These are phyloP conservation scores for Rotaria magnacalcarata DNA, from an alignment of 2,888 invertebrate genomes.

Conservation along the genomic window DNA sequence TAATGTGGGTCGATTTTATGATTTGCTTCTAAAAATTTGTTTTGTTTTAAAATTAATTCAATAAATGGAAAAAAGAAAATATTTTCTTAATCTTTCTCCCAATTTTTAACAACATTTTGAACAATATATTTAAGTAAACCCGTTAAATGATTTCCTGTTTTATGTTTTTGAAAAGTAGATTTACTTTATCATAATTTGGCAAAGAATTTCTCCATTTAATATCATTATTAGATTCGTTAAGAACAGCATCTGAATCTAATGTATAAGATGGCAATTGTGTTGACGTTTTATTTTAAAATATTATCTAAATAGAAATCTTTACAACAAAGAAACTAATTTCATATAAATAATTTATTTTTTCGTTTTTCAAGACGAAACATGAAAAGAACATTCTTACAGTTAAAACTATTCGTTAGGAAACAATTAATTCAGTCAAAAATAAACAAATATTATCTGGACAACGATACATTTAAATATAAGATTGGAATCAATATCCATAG, in stretches of 20 bases:
- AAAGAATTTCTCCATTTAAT: conserved; percentile 49
- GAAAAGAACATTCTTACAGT: no score
- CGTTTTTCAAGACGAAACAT: no score
- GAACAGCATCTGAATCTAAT: neutral
- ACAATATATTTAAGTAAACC: conserved; percentile 54
- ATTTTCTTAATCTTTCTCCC: conserved; percentile 50
- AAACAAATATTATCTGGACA: no score
- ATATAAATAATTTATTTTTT: no score
- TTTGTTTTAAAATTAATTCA: no score
- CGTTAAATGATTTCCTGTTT: conserved; percentile 49
- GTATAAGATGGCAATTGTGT: neutral
- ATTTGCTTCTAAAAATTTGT: conserved; percentile 49
- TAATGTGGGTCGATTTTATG: conserved; percentile 50
- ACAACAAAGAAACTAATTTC: no score
- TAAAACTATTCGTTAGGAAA: no score
- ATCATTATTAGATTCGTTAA: neutral
- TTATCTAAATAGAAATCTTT: no score
- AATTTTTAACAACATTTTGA: conserved; percentile 56
- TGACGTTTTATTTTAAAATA: no score
- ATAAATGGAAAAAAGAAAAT: neutral
- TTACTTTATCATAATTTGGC: conserved; percentile 51
- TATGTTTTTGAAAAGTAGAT: conserved; percentile 50
- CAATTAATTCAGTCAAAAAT: no score
- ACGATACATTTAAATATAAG: no score
- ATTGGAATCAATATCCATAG: no score